These are phyloP conservation scores for Mastacembelus armatus DNA, from an alignment of 2,797 vertebrate genomes.

Conservation along the genomic window DNA sequence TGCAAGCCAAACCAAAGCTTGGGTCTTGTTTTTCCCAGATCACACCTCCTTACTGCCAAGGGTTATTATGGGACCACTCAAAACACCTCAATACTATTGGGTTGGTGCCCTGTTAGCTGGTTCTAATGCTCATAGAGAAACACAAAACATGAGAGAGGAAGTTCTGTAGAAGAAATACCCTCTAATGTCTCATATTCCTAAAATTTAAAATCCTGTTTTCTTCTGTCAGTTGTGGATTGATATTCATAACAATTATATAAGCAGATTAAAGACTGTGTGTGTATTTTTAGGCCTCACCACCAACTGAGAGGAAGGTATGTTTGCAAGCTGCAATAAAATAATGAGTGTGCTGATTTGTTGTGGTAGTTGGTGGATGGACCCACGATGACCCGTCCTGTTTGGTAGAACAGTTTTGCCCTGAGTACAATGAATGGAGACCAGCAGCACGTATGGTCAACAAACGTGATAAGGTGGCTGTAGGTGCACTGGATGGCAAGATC, in stretches of 20 bases:
- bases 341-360: neutral
- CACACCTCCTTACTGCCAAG: slow-evolving; percentile 15
- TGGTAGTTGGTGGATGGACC: slow-evolving; percentile 74
- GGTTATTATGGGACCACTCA: slow-evolving; percentile 30
- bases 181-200: neutral
- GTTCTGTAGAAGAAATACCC: neutral
- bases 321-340: neutral
- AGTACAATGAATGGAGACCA: slow-evolving; percentile 77
- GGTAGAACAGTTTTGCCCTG: slow-evolving; percentile 71
- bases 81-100: slow-evolving; percentile 13
- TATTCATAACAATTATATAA: too few species aligned
- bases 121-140: neutral
- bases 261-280: too few species aligned
- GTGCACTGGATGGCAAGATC: slow-evolving; percentile 62
- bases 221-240: too few species aligned
- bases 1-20: too few species aligned
- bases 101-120: slow-evolving; percentile 1
- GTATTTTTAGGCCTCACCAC: too few species aligned
- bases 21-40: slow-evolving; percentile 4
- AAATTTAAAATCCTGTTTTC: too few species aligned
- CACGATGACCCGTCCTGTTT: slow-evolving; percentile 59
- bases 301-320: too few species aligned
- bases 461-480: slow-evolving; percentile 66
- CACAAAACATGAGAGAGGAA: neutral
- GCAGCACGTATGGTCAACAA: slow-evolving; percentile 65